Percentiles rank a stretch among this genome's conserved stretches.
Evolutionary conservation across 1,140 invertebrate genomes (phyloP).

Genomic region (Zaprionus africanus): DNA sequence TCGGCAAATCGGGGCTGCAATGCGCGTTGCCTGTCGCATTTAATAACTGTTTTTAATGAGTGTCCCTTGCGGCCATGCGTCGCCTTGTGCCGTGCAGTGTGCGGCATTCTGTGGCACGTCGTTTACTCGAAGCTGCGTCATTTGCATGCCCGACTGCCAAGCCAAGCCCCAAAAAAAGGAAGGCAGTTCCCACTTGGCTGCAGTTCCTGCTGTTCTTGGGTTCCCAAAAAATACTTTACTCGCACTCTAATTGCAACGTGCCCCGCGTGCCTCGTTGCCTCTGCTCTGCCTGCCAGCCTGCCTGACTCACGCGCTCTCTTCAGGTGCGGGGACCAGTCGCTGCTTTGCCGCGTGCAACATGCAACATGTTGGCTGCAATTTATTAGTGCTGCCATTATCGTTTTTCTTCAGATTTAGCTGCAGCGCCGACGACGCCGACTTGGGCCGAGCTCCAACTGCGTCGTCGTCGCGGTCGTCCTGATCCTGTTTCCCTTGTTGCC

Average conservation of each 20-base stretch:
- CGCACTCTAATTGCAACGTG: conserved; percentile 72
- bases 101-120: conserved; percentile 39
- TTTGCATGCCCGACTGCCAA: conserved; percentile 58
- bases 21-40: conserved; percentile 81
- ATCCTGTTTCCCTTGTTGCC: conserved; percentile 1
- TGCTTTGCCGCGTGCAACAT: conserved; percentile 74
- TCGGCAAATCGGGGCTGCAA: conserved; percentile 39
- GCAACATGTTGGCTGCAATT: conserved; percentile 82
- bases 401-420: conserved; percentile 81
- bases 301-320: conserved; percentile 65
- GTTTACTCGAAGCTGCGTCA: conserved; percentile 47
- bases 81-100: conserved; percentile 14
- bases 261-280: conserved; percentile 32
- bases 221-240: conserved; percentile 14
- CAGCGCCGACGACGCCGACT: conserved; percentile 21
- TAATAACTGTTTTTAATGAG: conserved; percentile 83
- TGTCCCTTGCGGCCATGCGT: conserved; percentile 74
- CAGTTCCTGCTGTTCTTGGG: conserved; percentile 2
- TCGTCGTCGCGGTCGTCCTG: conserved; percentile 26
- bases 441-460: neutral
- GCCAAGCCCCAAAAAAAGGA: conserved; percentile 26
- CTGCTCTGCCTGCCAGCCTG: neutral
- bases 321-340: conserved; percentile 50
- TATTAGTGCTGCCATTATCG: conserved; percentile 83
- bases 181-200: neutral